phyloP scores from a whole-genome alignment of 2,113 vertebrate genomes.

The Chamaetylas fuelleborni region DNA sequence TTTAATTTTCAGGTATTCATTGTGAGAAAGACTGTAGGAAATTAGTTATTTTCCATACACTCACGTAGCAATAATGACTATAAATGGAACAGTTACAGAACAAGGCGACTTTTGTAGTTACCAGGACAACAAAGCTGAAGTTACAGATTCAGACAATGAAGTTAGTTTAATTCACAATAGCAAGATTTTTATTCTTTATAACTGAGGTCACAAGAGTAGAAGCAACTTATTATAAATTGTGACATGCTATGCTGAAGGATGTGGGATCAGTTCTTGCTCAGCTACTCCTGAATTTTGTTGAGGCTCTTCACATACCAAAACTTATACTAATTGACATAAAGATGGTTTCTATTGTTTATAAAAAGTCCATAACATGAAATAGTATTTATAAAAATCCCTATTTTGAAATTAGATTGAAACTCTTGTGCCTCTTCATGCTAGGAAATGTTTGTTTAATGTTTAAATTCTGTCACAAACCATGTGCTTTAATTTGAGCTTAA shows the following conservation, averaged over 20 bases:
- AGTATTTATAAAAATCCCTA: background rate
- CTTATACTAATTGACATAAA: background rate
- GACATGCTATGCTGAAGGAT: accelerated
- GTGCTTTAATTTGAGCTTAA: background rate
- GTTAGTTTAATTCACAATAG: background rate
- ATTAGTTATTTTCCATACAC: background rate
- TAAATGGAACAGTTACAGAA: background rate
- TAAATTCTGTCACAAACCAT: background rate
- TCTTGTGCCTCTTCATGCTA: background rate
- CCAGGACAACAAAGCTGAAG: background rate
- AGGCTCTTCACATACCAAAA: background rate
- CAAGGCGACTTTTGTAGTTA: background rate
- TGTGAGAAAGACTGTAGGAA: background rate
- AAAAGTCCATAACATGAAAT: background rate
- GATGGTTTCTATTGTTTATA: accelerated
- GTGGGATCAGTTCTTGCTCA: background rate
- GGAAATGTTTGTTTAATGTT: background rate
- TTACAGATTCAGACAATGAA: background rate
- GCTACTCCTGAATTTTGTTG: background rate
- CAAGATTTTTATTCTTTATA: background rate
- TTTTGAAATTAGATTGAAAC: background rate
- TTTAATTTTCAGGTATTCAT: background rate
- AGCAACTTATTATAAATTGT: background rate
- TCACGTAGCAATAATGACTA: background rate
- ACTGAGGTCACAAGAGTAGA: background rate